Conservation (phyloP, 1,140 invertebrate genomes). For the Oppia nitens region DNA sequence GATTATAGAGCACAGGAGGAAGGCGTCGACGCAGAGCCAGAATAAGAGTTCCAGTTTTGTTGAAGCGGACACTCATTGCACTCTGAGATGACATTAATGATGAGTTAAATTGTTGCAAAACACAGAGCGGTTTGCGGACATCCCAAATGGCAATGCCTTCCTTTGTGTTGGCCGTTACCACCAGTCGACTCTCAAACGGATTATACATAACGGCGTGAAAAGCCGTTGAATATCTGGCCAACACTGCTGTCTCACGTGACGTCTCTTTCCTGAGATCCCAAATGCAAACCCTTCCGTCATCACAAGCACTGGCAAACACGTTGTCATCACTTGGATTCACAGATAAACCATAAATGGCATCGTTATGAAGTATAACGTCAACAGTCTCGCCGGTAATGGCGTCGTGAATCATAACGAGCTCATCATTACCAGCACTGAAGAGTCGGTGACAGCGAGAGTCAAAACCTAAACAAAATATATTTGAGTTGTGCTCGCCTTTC, state of each 20-base stretch:
- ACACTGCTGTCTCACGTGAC: slow-evolving; percentile 37
- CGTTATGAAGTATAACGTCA: slow-evolving; percentile 42
- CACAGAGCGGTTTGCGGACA: slow-evolving; percentile 51
- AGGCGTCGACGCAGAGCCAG: slow-evolving; percentile 64
- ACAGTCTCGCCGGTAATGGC: slow-evolving; percentile 44
- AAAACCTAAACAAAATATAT: slow-evolving; percentile 81
- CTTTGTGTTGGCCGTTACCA: slow-evolving; percentile 73
- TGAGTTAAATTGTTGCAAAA: slow-evolving; percentile 44
- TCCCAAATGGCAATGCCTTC: slow-evolving; percentile 80
- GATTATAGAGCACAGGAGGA: slow-evolving; percentile 59
- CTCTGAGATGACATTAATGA: slow-evolving; percentile 51
- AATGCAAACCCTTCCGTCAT: slow-evolving; percentile 67
- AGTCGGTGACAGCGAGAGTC: slow-evolving; percentile 57
- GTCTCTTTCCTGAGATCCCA: slow-evolving; percentile 51
- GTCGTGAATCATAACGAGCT: slow-evolving; percentile 77
- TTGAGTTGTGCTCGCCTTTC: slow-evolving; percentile 68
- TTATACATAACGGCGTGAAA: slow-evolving; percentile 85
- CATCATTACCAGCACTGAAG: slow-evolving; percentile 77
- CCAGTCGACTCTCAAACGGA: slow-evolving; percentile 54
- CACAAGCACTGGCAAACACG: slow-evolving; percentile 70
- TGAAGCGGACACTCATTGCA: slow-evolving; percentile 74
- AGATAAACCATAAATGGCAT: slow-evolving; percentile 72
- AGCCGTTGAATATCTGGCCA: slow-evolving; percentile 47
- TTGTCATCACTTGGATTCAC: slow-evolving; percentile 64
- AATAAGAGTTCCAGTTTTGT: slow-evolving; percentile 52